Base-by-base conservation (phyloP, 1,140 invertebrate species). In the Cotesia typhae region DNA sequence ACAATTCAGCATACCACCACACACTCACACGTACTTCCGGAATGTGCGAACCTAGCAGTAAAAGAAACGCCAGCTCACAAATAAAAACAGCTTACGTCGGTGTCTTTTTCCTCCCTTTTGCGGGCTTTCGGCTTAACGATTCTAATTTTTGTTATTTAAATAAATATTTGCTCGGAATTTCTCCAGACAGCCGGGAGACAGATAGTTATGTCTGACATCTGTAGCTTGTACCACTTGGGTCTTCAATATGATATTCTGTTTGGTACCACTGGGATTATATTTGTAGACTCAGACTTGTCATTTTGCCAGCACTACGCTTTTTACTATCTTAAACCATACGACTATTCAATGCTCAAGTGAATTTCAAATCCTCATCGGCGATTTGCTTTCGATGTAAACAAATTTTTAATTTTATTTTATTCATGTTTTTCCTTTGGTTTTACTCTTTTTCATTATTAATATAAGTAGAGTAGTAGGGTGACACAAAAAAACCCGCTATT, bases 241-340 rank as follows among this genome's bases (percentile, higher is more conserved):
- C 77, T 74, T 59, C 47, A 38, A 53, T 64, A 41, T 71, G 53
- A 57, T 61, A 35, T 36, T 17, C 53, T 63, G 41, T 47, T 47
- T 47, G 41, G 41, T 7, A 47, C 41, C 2, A 47, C n/a, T n/a
- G 17, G 35, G 14, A n/a, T 64, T 78, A 81, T 81, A 81, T 65
- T 81, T 77, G 67, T 72, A 76, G 77, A 83, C 81, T 82, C 70
- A 76, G 77, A 83, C 81, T 82, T 79, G 41, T 80, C 80, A 78
- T 82, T 79, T 82, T 76, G 76, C 66, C 72, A 60, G 55, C 55
- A 70, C 61, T 74, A 47, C 10, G 6, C 41, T 47, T 10, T 47
- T 47, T 47, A 47, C 41, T 47, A 47, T 28, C 28, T 28, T 28
- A 28, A 28, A 28, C 28, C 28, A 28, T 6, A 10, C 41, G 41